Base-by-base conservation (phyloP, 2,113 vertebrate genomes). In the Pimephales promelas region DNA sequence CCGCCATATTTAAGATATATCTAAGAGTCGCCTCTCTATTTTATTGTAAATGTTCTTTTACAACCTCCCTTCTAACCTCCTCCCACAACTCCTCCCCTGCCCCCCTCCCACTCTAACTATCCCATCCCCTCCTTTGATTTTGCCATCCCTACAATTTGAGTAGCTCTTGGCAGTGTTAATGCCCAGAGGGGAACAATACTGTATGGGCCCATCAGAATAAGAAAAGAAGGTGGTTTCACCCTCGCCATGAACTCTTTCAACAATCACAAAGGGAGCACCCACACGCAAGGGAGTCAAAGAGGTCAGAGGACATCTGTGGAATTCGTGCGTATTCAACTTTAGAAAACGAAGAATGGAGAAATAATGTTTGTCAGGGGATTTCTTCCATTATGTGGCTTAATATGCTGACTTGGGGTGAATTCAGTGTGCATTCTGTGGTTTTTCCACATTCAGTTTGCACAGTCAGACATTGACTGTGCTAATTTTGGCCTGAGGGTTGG, bases 181-280 rank as follows among this genome's bases (percentile, higher is more conserved):
- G 73, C 70, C 87, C 85, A 77, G 43, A 71, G 84, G 82, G 85
- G 52, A 81, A 78, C 81, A 79, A 77, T 84, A 85, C 83, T 87
- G 77, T 73, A 79, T 61, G 76, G 82, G 13, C 54, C 87, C 86
- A 89, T 91, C 82, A 84, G 78, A 90, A 91, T 89, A 87, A 47
- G 87, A 91, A 90, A 89, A 82, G 87, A 88, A 72, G 62, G 45
- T 78, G 79, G 83, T 88, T 84, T 86, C 84, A 86, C 84, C 76
- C 87, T 85, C 10, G 54, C 66, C 56, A 72, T 86, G 64, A 82
- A 87, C 82, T 84, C 83, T 86, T 88, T 86, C 56, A 75, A 68
- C 43, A 54, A 62, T 79, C 71, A 87, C 76, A 85, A 87, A 78
- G 57, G 86, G 34, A 72, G 64, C 57, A 84, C 84, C 86, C 73